Base-by-base conservation (phyloP, 2,888 invertebrate species). In the Choristoneura rosaceana region DNA sequence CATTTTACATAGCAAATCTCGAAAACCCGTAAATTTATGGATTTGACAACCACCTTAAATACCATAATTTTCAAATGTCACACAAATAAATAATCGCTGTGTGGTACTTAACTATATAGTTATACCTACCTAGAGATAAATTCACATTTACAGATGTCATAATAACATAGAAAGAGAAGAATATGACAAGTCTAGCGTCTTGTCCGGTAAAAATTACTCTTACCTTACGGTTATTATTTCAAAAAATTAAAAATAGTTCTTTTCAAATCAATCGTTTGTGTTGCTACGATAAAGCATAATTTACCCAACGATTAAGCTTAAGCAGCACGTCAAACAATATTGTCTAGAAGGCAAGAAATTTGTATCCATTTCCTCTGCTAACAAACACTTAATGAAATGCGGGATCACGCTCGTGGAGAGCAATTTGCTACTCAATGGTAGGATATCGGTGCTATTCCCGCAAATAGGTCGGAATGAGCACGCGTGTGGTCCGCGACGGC, bases 401-500 rank as follows among this genome's bases (percentile, higher is more conserved):
- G 82, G 82, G 86, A 84, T 85, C 89, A 88, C 87, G 89, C 79
- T 82, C 81, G 77, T 77, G 79, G 81, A 80, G 82, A 81, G 80
- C 82, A 80, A 84, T 78, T 78, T 77, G 79, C 82, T 80, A 84
- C 87, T 85, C 87, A 85, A 84, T 81, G 83, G 78, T 78, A 81
- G 84, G 84, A 84, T 87, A 88, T 89, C 86, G 84, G 78, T 74
- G 83, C 84, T 84, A 82, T 87, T 84, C 81, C 78, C 80, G 82
- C 87, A 87, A 88, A 88, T 87, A 86, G 86, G 85, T 84, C 76
- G 84, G 81, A 85, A 87, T 87, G 85, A 82, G 83, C 81, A 82
- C 84, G 82, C 85, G 83, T 84, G 71, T 69, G 64, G 47, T 61
- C 47, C 74, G 74, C 89, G 90, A 86, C 90, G 82, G 86, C 80